Base-by-base conservation (phyloP, 2,888 invertebrate genomes). In the Tachina grossa region DNA sequence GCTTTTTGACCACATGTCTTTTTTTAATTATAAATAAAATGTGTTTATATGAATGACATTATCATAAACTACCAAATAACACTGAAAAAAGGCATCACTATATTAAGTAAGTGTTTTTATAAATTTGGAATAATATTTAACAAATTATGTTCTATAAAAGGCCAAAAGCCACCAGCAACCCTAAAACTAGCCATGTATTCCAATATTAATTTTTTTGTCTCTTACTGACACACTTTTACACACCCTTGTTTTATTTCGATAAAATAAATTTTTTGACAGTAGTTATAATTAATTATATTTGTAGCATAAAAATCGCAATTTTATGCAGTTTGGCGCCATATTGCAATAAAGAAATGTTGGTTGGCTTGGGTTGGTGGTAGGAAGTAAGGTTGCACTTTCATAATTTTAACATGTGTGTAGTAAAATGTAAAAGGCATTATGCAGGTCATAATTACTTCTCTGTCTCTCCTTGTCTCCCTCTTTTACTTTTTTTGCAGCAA, bases 1-100 rank as follows among this genome's bases (percentile, higher is more conserved):
- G 55, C 83, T 83, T 85, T 76, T 76, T 51, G 83, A 72, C 85
- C 85, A 85, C 85, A 85, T 85, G 85, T 68, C 83, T 63, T 47
- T 76, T n/a, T 76, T 65, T 76, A 85, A 83, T 85, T 85, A 83
- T 68, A 55, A 83, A 49, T 61, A 45, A 83, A 79, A 79, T 81
- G 41, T 63, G 19, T 85, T 59, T 51, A 16, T 31, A 47, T 61
- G 66, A 65, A 53, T 53, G 76, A 47, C 65, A 74, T 16, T 49
- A 80, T 66, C 43, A 72, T 49, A 57, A 72, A 57, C 22, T 45
- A 43, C 39, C 59, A 59, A 72, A 72, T 31, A 57, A 31, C 11
- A 72, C 0, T 1, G 31, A 31, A 31, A 45, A 55, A 14, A 19
- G 11, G 47, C n/a, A 16, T 49, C 10, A 16, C 8, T 53, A 10